These are phyloP conservation scores for Alauda arvensis DNA, from an alignment of 2,797 vertebrate species.

Conservation along the genomic window DNA sequence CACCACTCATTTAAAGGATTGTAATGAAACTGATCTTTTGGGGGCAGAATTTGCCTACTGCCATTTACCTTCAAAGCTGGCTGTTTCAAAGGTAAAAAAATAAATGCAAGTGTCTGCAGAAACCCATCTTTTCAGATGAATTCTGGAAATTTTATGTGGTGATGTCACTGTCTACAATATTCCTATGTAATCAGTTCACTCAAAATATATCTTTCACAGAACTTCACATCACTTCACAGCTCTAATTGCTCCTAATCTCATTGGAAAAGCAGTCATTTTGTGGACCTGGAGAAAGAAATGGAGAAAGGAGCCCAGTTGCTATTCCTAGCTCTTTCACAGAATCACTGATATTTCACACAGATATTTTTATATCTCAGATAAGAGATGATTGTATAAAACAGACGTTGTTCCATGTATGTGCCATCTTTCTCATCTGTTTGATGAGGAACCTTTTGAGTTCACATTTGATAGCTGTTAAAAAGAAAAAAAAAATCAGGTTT, in stretches of 20 bases:
- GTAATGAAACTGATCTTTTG: not conserved
- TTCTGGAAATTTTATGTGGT: not conserved
- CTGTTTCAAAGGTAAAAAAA: not conserved
- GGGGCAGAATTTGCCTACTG: not conserved
- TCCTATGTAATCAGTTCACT: not conserved
- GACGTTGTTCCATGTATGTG: not conserved
- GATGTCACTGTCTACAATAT: not conserved
- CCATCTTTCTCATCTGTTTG: not conserved
- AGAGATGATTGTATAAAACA: not conserved
- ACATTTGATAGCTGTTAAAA: not conserved
- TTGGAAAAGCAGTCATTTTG: not conserved
- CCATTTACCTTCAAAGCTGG: not conserved
- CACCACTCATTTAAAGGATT: not conserved
- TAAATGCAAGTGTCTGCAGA: not conserved
- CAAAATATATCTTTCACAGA: not conserved
- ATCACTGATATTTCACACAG: not conserved
- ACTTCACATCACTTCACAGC: not conserved
- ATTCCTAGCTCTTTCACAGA: not conserved
- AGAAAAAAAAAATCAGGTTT: not conserved
- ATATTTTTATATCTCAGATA: not conserved
- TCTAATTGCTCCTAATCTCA: not conserved
- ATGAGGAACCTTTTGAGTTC: not conserved
- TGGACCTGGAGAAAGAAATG: not conserved
- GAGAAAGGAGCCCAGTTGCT: not conserved
- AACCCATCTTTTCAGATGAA: accelerated